Evolutionary conservation across 1,140 invertebrate species (phyloP).

Genomic region (Drosophila mojavensis): DNA sequence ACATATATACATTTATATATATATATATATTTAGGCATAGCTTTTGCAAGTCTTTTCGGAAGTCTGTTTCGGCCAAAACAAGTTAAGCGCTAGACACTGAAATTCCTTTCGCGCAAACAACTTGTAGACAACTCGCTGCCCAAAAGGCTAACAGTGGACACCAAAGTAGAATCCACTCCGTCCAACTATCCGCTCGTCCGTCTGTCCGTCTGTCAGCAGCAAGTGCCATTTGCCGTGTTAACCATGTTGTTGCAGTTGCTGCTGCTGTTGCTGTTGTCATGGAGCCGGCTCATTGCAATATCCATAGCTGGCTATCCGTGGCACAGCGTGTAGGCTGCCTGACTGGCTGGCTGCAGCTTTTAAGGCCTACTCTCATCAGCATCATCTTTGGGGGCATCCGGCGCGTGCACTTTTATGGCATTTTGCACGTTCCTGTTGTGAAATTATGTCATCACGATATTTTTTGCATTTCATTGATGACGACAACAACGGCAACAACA

Average conservation of each 20-base stretch:
- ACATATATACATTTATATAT: neutral
- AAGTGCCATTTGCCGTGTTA: constrained; percentile 63
- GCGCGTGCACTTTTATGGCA: constrained; percentile 61
- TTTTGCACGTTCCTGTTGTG: constrained; percentile 50
- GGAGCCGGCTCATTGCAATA: constrained; percentile 31
- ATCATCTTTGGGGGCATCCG: constrained; percentile 14
- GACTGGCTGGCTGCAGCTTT: constrained; percentile 27
- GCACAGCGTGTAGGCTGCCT: constrained; percentile 48
- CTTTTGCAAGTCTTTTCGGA: constrained; percentile 51
- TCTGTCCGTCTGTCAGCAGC: constrained; percentile 22
- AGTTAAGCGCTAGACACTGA: constrained; percentile 48
- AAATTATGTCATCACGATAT: constrained; percentile 62
- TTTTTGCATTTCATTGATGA: constrained; percentile 51
- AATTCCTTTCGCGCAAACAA: constrained; percentile 53
- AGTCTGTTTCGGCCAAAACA: constrained; percentile 40
- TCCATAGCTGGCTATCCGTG: constrained; percentile 46
- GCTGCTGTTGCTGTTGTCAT: constrained; percentile 19
- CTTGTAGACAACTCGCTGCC: constrained; percentile 30
- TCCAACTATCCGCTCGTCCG: neutral
- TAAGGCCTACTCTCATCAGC: constrained; percentile 6
- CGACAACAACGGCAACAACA: constrained; percentile 12
- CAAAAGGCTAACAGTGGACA: constrained; percentile 20
- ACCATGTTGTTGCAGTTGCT: constrained; percentile 23
- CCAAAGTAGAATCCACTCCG: constrained; percentile 32
- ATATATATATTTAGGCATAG: constrained; percentile 25